Conservation (phyloP, 2,113 vertebrate genomes). For the Salvelinus sp. region DNA sequence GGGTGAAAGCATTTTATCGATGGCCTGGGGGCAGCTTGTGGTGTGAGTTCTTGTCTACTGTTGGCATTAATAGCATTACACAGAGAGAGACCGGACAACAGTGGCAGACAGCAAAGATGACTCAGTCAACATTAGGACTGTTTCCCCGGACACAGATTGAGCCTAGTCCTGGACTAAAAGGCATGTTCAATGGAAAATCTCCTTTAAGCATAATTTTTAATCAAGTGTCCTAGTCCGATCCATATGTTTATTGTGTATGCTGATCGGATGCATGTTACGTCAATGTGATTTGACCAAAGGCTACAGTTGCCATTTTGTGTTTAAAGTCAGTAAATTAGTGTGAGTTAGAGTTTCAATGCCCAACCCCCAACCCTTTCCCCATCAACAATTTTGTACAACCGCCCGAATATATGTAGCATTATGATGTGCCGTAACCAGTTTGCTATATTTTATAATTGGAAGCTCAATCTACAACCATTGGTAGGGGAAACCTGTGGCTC, state of each 20-base stretch:
- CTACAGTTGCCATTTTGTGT: too few species aligned
- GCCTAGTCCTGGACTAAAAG: too few species aligned
- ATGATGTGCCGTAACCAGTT: background rate
- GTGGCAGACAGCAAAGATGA: background rate
- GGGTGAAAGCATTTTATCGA: background rate
- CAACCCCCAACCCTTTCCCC: too few species aligned
- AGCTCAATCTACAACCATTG: background rate
- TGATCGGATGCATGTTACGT: too few species aligned
- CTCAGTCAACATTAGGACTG: background rate
- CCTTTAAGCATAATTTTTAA: too few species aligned
- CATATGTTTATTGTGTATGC: too few species aligned
- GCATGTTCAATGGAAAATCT: too few species aligned
- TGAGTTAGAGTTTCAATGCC: too few species aligned
- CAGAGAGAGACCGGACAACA: background rate
- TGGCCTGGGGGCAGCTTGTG: background rate
- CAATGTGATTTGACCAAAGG: too few species aligned
- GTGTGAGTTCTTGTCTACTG: background rate
- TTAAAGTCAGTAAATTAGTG: too few species aligned
- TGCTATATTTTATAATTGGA: background rate
- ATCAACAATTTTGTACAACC: background rate
- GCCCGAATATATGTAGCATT: background rate
- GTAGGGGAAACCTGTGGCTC: background rate
- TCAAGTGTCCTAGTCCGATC: too few species aligned
- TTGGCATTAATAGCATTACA: background rate
- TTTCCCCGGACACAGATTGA: too few species aligned